These are phyloP conservation scores for Penaeus chinensis DNA, from an alignment of 1,140 invertebrate genomes.

Conservation along the genomic window DNA sequence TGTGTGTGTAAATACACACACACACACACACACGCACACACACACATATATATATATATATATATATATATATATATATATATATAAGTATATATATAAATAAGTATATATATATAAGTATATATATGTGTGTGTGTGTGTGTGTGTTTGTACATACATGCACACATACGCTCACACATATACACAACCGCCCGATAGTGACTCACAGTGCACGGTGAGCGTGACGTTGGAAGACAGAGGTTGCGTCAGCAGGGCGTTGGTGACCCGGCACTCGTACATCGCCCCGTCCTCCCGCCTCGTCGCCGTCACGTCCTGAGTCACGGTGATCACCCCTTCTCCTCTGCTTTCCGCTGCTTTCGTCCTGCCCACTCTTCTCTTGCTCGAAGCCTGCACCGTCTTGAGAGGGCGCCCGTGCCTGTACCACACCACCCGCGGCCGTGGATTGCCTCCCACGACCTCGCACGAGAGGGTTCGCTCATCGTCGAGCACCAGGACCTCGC, in stretches of 20 bases:
- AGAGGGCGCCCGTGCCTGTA: conserved; percentile 45
- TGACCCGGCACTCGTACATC: conserved; percentile 44
- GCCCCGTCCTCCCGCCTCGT: conserved; percentile 35
- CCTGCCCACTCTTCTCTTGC: not conserved
- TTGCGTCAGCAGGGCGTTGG: conserved; percentile 9
- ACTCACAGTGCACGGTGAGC: conserved; percentile 45
- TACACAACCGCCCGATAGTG: not conserved
- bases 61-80: not conserved
- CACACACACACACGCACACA: no score
- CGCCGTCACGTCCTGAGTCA: conserved; percentile 27
- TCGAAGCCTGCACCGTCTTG: not conserved
- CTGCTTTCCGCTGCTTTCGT: not conserved
- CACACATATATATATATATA: no score
- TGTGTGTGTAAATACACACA: no score
- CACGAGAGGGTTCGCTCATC: conserved; percentile 22
- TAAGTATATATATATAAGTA: not conserved
- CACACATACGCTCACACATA: not conserved
- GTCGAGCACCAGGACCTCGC: conserved; percentile 33
- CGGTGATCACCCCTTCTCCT: not conserved
- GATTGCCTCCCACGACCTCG: conserved; percentile 31
- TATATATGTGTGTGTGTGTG: not conserved
- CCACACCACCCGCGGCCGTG: conserved; percentile 47
- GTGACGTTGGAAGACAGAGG: conserved; percentile 38
- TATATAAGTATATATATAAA: not conserved
- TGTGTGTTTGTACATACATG: not conserved